phyloP scores from a whole-genome alignment of 1,140 invertebrate species.

The Aethina tumida region DNA sequence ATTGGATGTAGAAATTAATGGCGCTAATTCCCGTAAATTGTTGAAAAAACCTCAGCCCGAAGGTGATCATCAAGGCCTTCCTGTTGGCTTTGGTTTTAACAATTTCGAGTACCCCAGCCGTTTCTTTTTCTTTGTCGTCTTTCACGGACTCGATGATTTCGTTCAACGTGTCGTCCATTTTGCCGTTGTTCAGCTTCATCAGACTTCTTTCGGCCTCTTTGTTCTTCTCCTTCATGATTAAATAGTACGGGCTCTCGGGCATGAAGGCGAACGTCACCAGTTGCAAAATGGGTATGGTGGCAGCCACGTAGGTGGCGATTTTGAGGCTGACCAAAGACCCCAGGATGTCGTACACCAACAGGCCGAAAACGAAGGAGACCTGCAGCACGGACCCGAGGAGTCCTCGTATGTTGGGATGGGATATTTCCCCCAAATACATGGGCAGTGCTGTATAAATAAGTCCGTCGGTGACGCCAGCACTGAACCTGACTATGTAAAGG shows the following conservation, averaged over 20 bases:
- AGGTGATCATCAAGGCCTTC: too few relatives aligned
- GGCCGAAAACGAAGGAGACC: conserved; percentile 21
- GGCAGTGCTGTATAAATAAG: conserved; percentile 51
- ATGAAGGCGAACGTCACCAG: conserved; percentile 13
- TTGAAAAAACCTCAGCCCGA: too few relatives aligned
- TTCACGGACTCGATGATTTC: too few relatives aligned
- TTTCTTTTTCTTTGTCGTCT: too few relatives aligned
- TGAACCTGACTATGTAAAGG: conserved; percentile 16
- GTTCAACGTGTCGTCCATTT: too few relatives aligned
- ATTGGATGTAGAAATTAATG: too few relatives aligned
- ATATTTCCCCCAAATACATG: conserved; percentile 55
- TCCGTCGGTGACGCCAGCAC: conserved; percentile 54
- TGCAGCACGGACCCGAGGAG: conserved; percentile 16
- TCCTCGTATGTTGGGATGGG: conserved; percentile 56
- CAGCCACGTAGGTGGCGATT: conserved; percentile 17
- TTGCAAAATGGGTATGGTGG: conserved; percentile 9
- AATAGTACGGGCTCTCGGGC: conserved; percentile 18
- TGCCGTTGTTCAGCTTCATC: too few relatives aligned
- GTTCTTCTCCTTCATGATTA: conserved; percentile 6
- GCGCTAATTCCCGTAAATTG: too few relatives aligned
- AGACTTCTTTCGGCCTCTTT: conserved; percentile 37
- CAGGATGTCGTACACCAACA: conserved; percentile 18
- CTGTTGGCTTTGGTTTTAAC: too few relatives aligned
- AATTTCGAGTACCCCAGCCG: too few relatives aligned
- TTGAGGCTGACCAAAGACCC: conserved; percentile 14